Evolutionary conservation across 2,797 vertebrate species (phyloP).

Genomic region (Coreius guichenoti): DNA sequence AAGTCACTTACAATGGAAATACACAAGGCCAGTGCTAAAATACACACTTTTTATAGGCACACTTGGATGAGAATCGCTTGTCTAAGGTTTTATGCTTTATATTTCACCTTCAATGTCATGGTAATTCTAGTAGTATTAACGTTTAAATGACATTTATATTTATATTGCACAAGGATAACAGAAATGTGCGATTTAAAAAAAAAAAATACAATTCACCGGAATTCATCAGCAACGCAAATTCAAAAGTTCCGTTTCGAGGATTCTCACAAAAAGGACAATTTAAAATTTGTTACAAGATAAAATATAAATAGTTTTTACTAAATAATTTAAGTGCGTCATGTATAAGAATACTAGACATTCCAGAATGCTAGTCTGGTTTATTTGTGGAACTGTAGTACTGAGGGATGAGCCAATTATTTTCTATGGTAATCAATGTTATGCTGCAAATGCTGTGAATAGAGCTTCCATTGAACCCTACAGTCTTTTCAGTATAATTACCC

Average conservation of each 20-base stretch:
- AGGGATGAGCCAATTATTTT: neutral
- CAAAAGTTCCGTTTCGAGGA: neutral
- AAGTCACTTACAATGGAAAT: neutral
- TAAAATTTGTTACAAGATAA: neutral
- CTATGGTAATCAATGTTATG: slow-evolving; percentile 9
- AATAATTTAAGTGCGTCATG: neutral
- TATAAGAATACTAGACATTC: neutral
- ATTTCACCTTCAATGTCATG: neutral
- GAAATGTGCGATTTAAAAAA: neutral
- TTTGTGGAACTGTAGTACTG: neutral
- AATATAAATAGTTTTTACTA: neutral
- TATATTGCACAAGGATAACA: neutral
- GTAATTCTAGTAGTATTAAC: neutral
- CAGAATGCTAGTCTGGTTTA: neutral
- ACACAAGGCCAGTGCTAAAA: too few relatives aligned
- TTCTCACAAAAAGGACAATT: neutral
- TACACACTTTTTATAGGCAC: neutral
- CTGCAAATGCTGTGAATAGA: neutral
- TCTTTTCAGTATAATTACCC: neutral
- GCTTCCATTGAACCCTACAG: neutral
- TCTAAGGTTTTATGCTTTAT: neutral
- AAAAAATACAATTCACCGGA: neutral
- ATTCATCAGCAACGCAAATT: neutral
- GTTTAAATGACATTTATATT: neutral
- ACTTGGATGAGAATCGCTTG: neutral